phyloP scores from a whole-genome alignment of 2,888 invertebrate genomes.

The Nemotelus nigrinus region DNA sequence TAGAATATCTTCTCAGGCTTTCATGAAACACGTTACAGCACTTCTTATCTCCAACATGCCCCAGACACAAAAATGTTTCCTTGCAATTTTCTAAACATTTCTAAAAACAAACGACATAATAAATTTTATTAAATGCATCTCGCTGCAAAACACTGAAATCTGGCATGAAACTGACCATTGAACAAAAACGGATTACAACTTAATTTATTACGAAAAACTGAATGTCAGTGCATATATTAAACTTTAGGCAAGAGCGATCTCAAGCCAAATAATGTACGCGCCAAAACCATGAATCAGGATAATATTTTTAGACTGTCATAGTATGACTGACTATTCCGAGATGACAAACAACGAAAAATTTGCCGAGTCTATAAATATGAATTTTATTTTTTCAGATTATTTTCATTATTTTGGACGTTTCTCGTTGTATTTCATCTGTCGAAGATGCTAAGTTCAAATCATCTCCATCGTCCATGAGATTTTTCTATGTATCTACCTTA shows the following conservation, averaged over 20 bases:
- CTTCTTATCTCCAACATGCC: too few relatives aligned
- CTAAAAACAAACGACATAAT: too few relatives aligned
- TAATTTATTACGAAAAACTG: neutral
- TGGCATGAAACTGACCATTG: too few relatives aligned
- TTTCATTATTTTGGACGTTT: neutral
- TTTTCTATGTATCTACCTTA: neutral
- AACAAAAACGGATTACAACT: neutral
- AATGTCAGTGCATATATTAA: neutral
- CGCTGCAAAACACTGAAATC: too few relatives aligned
- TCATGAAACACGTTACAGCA: too few relatives aligned
- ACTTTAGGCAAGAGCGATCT: neutral
- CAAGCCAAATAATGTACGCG: neutral
- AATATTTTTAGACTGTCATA: slow-evolving; percentile 11
- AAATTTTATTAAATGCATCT: too few relatives aligned
- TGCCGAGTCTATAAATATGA: too few relatives aligned
- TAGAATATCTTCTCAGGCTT: too few relatives aligned
- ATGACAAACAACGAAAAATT: neutral
- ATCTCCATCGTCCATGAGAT: neutral
- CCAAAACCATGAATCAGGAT: slow-evolving; percentile 3
- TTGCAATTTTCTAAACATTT: too few relatives aligned
- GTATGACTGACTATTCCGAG: neutral
- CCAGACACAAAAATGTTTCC: too few relatives aligned
- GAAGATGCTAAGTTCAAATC: neutral
- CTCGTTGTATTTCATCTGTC: neutral
- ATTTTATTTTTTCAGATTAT: neutral